Evolutionary conservation across 30 jellyfish, hydroid and myxozoan genomes (phyloP).

Genomic region (Catostylus mosaicus): DNA sequence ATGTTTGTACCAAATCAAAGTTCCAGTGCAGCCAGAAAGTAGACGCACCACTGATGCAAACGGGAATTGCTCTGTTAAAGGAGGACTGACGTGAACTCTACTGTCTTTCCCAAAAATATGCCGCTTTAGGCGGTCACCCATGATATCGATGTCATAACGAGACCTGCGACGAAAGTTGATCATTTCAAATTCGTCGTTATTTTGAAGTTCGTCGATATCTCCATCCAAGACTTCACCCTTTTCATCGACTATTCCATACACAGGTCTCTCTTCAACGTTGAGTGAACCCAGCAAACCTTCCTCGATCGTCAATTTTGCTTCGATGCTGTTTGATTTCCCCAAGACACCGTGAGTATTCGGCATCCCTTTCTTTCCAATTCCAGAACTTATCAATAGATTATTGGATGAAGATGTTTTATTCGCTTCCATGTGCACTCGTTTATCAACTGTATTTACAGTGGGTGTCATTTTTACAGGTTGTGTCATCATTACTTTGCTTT

Average conservation of each 20-base stretch:
- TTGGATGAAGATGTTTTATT: not conserved
- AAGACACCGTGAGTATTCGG: not conserved
- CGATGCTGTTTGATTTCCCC: not conserved
- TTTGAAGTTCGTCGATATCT: not conserved
- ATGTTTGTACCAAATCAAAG: constrained; percentile 89
- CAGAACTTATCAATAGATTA: not conserved
- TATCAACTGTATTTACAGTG: not conserved
- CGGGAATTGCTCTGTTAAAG: constrained; percentile 61
- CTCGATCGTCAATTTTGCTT: not conserved
- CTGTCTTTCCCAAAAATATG: constrained; percentile 84
- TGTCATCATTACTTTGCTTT: constrained; percentile 7
- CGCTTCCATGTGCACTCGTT: not conserved
- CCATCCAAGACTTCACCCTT: not conserved
- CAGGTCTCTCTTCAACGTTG: not conserved
- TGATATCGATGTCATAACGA: constrained; percentile 5
- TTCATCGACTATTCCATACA: not conserved
- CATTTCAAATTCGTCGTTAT: not conserved
- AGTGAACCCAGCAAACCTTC: not conserved
- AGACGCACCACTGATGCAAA: constrained; percentile 80
- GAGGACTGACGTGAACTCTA: constrained; percentile 41
- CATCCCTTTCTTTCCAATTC: not conserved
- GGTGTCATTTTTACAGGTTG: not conserved
- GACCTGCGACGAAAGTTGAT: not conserved
- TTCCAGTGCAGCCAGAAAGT: constrained; percentile 90
- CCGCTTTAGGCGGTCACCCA: constrained; percentile 68